Base-by-base conservation (phyloP, 2,113 vertebrate genomes). In the Crotalus viridis region DNA sequence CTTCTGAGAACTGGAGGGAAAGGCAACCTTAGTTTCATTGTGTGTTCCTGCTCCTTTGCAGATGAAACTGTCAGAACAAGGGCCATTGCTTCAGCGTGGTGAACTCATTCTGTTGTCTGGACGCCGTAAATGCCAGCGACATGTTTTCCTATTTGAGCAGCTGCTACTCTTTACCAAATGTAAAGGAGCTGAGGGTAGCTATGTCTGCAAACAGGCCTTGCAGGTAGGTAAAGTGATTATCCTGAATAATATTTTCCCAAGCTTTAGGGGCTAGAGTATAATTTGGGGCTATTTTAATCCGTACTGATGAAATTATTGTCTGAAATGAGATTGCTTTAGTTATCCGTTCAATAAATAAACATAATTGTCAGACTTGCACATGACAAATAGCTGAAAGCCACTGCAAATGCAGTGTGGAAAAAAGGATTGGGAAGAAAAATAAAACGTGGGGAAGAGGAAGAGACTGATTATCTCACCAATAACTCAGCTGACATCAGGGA, bases 101-200 rank as follows among this genome's bases (percentile, higher is more conserved):
- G 98, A 98, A 92, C 97, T 99, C 94, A 97, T 96, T 0, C 97
- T 98, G 90, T 98, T 98, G 46, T 98, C 98, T 4, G 98, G 98
- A 10, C 97, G 98, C 5, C 98, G 98, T 91, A 99, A 98, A 95
- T 98, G 98, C 64, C 91, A 98, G 57, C 98, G 98, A 86, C 98
- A 97, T 1, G 96, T 98, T 89, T 99, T 99, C 96, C 98, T 99
- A 85, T 99, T 98, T 95, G 98, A 99, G 93, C 98, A 98, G 90
- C 95, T 98, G 15, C 94, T 99, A 89, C 97, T 99, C 92, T 98
- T 99, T 96, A 98, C 98, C 97, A 99, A 99, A 94, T 97, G 97
- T 93, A 99, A 98, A 96, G 98, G 97, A n/a, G 90, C 97, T 0
- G 96, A 97, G 21, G 97, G 97, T 0, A 98, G 97, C 4, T 99